Conservation (phyloP, 2,888 invertebrate genomes). For the Altica lythri region DNA sequence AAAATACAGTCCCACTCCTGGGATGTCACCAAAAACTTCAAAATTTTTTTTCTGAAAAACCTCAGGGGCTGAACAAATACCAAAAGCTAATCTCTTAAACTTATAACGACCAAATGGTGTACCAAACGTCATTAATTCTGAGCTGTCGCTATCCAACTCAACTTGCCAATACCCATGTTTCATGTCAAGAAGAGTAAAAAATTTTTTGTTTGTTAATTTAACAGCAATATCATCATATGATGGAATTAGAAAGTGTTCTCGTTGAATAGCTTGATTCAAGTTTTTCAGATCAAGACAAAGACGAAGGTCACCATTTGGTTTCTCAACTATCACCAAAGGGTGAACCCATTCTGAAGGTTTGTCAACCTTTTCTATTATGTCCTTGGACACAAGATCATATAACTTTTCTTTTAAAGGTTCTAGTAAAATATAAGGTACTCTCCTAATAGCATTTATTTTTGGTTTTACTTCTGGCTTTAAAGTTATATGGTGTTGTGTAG, state of each 20-base stretch:
- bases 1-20: slow-evolving; percentile 34
- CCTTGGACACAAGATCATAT: slow-evolving; percentile 8
- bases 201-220: slow-evolving; percentile 5
- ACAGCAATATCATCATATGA: slow-evolving; percentile 23
- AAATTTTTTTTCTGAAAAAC: neutral
- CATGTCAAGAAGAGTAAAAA: slow-evolving; percentile 3
- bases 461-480: slow-evolving; percentile 28
- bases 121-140: slow-evolving; percentile 1
- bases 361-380: neutral
- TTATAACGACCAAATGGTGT: slow-evolving; percentile 15
- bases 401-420: slow-evolving; percentile 22
- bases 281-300: slow-evolving; percentile 26
- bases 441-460: too few relatives aligned
- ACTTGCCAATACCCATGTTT: too few relatives aligned
- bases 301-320: slow-evolving; percentile 27
- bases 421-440: too few relatives aligned
- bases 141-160: slow-evolving; percentile 4
- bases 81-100: slow-evolving; percentile 27
- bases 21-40: slow-evolving; percentile 31
- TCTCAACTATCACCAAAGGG: too few relatives aligned
- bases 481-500: slow-evolving; percentile 32
- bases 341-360: too few relatives aligned
- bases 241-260: slow-evolving; percentile 27
- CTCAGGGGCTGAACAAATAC: slow-evolving; percentile 34
- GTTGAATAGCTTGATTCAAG: slow-evolving; percentile 22